Base-by-base conservation (phyloP, 1,140 invertebrate species). In the Lutraria rhynchaena region DNA sequence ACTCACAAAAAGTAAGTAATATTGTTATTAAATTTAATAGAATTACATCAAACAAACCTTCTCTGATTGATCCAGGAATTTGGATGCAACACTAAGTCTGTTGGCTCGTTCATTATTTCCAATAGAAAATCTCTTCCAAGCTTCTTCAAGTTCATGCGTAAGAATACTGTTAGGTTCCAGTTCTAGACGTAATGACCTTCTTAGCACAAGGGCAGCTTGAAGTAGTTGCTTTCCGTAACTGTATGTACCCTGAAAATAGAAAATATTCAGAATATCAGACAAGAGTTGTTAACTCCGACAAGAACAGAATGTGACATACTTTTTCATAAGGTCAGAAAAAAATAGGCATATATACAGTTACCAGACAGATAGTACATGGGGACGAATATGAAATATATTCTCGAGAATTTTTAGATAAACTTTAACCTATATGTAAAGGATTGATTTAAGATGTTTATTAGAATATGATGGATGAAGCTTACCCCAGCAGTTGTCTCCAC, bases 401-500 rank as follows among this genome's bases (percentile, higher is more conserved):
- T n/a, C n/a, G n/a, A n/a, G n/a, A n/a, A n/a, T n/a, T n/a, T n/a
- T n/a, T n/a, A n/a, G n/a, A n/a, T n/a, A n/a, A n/a, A n/a, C n/a
- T n/a, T n/a, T n/a, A n/a, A n/a, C n/a, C n/a, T n/a, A n/a, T n/a
- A n/a, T n/a, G n/a, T n/a, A n/a, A n/a, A n/a, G n/a, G n/a, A n/a
- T n/a, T n/a, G n/a, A n/a, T n/a, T n/a, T n/a, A n/a, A n/a, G n/a
- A n/a, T n/a, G n/a, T n/a, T n/a, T n/a, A n/a, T n/a, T n/a, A n/a
- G n/a, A n/a, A n/a, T n/a, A n/a, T n/a, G n/a, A n/a, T n/a, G n/a
- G 37, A 41, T 7, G 17, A 35, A 35, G 67, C 84, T 71, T 91
- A 95, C 95, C 92, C 94, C 94, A 57, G 95, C 95, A 37, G 95
- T 96, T 89, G 96, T 95, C 92, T 96, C 95, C 91, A 96, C 96